Base-by-base conservation (phyloP, 2,888 invertebrate genomes). In the Tetrapedia diversipes region DNA sequence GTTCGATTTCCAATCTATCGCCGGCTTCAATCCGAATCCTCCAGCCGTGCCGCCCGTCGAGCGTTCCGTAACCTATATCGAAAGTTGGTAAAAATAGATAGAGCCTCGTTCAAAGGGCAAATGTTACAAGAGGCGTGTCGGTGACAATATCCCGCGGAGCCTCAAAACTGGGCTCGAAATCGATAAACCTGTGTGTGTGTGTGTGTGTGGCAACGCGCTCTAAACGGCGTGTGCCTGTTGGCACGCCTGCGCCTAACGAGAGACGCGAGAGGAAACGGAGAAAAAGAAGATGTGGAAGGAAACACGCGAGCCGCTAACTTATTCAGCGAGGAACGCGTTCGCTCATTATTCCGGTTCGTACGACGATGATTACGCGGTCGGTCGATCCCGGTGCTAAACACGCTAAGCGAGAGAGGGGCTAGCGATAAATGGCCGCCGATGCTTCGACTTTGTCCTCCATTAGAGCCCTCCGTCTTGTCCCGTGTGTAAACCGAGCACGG, bases 341-440 rank as follows among this genome's bases (percentile, higher is more conserved):
- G 45, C 56, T 60, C 66, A 80, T 80, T 81, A 83, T 81, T 81
- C 82, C 71, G 69, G 78, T 80, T 69, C 74, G 63, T 79, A 81
- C 84, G 63, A 74, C 74, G 81, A 82, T 84, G 81, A 88, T 86
- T 87, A 86, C 77, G 79, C 79, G 82, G 84, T 83, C 80, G 77
- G 81, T 80, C 72, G 82, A 82, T 79, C 79, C 67, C 67, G 41
- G 84, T 82, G 88, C 82, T 89, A 89, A 89, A 86, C 82, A 76
- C 81, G 82, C 86, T 88, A 88, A 89, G 77, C 81, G 71, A 80
- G 81, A 71, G 67, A 74, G 80, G n/a, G n/a, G 68, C 70, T 59
- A 22, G 73, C 84, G 87, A 84, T 88, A 88, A 88, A 83, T 85
- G 86, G 78, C 64, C 68, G 53, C 61, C 60, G 71, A 57, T 61